Evolutionary conservation across 2,888 invertebrate species (phyloP), one percentile per base, ranked within the genome.

Genomic region (Tachina fera): DNA sequence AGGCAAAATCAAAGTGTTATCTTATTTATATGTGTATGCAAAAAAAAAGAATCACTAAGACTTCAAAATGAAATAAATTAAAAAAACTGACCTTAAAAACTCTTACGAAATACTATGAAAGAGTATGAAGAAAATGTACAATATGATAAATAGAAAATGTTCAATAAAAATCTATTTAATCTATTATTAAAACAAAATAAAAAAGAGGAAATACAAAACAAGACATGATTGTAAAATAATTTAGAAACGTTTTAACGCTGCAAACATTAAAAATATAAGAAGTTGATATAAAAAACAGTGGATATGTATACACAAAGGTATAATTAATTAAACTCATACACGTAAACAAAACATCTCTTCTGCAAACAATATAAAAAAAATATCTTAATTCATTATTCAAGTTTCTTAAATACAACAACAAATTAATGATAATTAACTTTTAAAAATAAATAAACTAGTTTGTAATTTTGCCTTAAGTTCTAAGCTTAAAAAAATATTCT

Each of bases 401-500:
- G 47, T 47, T 80, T 67, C 63, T 60, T 43, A 76, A 71, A 68
- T 16, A 71, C 53, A 77, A 81, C 22, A 67, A 76, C 53, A 75
- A 83, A 84, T 81, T 70, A 75, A 43, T 70, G 70, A 83, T 80
- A 60, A 81, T 60, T 81, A 77, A 53, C 61, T 70, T 68, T 68
- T 70, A 68, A 85, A 84, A 81, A 81, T 85, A 85, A 88, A 80
- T 89, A 89, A 89, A 89, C 89, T 91, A 91, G 91, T 91, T 91
- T 88, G 90, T 91, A 91, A 90, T 89, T 91, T 91, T 89, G 91
- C 91, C 91, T 91, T 91, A 91, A 91, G 91, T 91, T 91, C 88
- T 91, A 91, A 91, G 91, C 91, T 91, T 91, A 91, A 87, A 75
- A 1, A 31, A 67, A 63, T 81, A 67, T 58, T 88, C 88, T 87